These are phyloP conservation scores for Siniperca obscura DNA, from an alignment of 2,797 vertebrate species.

Conservation along the genomic window DNA sequence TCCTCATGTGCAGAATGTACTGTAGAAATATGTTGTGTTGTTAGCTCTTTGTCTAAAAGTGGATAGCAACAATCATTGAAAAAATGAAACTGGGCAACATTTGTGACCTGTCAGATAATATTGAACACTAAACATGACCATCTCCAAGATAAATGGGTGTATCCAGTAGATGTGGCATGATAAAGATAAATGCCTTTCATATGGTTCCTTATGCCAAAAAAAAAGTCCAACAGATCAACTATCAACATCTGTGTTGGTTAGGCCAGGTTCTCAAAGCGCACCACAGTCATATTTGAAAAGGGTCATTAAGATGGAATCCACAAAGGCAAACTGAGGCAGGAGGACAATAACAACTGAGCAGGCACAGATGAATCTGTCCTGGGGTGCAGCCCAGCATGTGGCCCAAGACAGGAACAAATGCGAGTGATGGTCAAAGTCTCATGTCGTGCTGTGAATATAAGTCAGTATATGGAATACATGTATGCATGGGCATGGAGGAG, in stretches of 20 bases:
- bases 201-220: background rate
- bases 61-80: background rate
- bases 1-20: slow-evolving; percentile 32
- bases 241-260: background rate
- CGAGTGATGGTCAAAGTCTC: background rate
- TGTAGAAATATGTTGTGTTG: slow-evolving; percentile 8
- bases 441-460: background rate
- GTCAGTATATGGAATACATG: background rate
- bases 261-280: background rate
- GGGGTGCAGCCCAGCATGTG: background rate
- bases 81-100: background rate
- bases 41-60: background rate
- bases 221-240: background rate
- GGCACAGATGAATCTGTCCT: background rate
- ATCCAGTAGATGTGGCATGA: background rate
- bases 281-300: background rate
- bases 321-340: background rate
- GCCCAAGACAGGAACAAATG: background rate
- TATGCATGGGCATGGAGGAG: too few species aligned
- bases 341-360: background rate
- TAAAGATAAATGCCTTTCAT: background rate
- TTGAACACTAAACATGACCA: background rate
- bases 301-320: background rate
- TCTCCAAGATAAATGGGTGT: background rate
- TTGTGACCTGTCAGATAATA: background rate